These are phyloP conservation scores for Batillaria attramentaria DNA, from an alignment of 1,140 invertebrate species.

Conservation along the genomic window DNA sequence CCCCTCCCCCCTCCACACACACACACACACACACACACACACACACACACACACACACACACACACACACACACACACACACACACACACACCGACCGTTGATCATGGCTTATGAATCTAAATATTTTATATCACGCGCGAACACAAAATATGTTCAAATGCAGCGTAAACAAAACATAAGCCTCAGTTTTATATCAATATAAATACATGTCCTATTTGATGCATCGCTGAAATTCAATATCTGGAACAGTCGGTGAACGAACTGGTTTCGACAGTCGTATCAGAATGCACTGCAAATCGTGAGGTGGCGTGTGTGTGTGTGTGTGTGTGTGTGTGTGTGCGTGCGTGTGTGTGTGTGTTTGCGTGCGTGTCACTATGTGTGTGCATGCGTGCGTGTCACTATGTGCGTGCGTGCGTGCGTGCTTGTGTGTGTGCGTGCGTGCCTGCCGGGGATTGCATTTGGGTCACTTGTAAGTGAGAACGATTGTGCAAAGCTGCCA, in stretches of 20 bases:
- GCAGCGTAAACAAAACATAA: too few relatives aligned
- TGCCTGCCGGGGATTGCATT: not conserved
- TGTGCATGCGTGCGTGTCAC: not conserved
- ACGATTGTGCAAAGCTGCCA: too few relatives aligned
- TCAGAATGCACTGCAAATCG: not conserved
- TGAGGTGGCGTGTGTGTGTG: not conserved
- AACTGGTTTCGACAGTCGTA: not conserved
- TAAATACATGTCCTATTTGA: too few relatives aligned
- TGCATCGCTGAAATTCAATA: too few relatives aligned
- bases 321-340: conserved; percentile 3
- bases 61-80: not conserved
- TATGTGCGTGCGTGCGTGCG: not conserved
- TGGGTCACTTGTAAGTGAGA: too few relatives aligned
- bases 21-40: not conserved
- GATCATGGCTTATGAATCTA: too few relatives aligned
- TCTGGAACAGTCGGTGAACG: too few relatives aligned
- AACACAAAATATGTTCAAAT: too few relatives aligned
- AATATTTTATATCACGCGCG: too few relatives aligned
- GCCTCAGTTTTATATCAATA: too few relatives aligned
- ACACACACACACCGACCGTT: not conserved
- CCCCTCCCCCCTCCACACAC: not conserved
- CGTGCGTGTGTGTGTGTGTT: not conserved
- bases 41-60: conserved; percentile 17
- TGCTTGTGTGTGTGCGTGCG: not conserved
- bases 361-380: not conserved